Conservation (phyloP, 2,888 invertebrate genomes). For the Drosophila ustulata region DNA sequence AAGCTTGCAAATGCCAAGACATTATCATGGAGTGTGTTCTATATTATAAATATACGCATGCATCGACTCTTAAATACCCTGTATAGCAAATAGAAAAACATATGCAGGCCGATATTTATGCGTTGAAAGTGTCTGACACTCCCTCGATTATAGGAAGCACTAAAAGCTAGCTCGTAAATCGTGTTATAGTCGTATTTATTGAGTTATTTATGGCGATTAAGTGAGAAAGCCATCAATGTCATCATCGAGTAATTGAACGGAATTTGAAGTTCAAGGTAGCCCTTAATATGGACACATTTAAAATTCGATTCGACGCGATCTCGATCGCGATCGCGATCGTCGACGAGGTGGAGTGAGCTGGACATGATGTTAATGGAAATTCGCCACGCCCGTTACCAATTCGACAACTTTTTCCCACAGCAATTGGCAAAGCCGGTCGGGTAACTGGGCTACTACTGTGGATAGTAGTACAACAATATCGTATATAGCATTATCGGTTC, state of each 20-base stretch:
- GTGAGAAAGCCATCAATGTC: slow-evolving; percentile 21
- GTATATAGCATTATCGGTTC: slow-evolving; percentile 4
- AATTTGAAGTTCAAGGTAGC: slow-evolving; percentile 54
- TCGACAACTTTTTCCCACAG: slow-evolving; percentile 65
- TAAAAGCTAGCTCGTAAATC: not conserved
- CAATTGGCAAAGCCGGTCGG: slow-evolving; percentile 55
- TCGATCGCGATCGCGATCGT: slow-evolving; percentile 29
- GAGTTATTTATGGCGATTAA: slow-evolving; percentile 1
- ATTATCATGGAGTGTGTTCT: no score
- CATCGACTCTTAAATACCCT: not conserved
- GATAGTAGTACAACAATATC: slow-evolving; percentile 5
- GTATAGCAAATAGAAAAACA: not conserved
- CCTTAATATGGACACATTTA: slow-evolving; percentile 32
- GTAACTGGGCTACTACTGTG: slow-evolving; percentile 43
- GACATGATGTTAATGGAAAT: slow-evolving; percentile 57
- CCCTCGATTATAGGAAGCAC: not conserved
- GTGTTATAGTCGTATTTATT: not conserved
- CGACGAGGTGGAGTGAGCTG: not conserved
- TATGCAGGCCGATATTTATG: not conserved
- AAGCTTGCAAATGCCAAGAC: no score
- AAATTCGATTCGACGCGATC: slow-evolving; percentile 59
- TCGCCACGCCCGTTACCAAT: slow-evolving; percentile 55
- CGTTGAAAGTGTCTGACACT: not conserved
- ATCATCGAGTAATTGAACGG: not conserved
- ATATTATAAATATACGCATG: no score